Percentiles rank a stretch among this genome's conserved stretches.
Conservation (phyloP, 2,797 vertebrate species). For the Rhinoraja longicauda region DNA sequence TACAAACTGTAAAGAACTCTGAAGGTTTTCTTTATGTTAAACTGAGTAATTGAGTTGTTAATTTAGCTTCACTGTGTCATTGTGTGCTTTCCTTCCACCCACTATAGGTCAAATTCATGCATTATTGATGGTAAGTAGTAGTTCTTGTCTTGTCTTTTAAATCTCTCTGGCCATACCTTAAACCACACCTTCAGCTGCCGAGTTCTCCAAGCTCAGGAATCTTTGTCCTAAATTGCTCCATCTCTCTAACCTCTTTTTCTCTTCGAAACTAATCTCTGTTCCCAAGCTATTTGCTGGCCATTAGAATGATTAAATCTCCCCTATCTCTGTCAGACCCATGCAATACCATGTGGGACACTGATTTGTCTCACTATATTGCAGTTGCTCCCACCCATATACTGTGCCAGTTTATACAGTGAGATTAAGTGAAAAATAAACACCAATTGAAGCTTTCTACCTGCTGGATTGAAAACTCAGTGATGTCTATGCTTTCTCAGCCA, state of each 20-base stretch:
- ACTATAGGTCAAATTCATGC: constrained; percentile 12
- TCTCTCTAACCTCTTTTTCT: too few species aligned
- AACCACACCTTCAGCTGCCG: too few species aligned
- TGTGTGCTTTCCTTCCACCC: neutral
- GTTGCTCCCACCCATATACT: neutral
- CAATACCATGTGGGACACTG: neutral
- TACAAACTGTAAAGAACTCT: neutral
- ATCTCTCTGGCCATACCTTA: neutral
- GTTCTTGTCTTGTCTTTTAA: neutral
- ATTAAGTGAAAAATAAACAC: too few species aligned
- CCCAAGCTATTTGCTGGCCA: too few species aligned
- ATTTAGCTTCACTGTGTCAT: constrained; percentile 12
- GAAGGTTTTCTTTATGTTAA: neutral
- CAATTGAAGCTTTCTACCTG: neutral
- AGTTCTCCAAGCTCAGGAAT: too few species aligned
- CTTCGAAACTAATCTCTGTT: too few species aligned
- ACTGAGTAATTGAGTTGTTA: neutral
- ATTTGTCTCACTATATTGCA: neutral
- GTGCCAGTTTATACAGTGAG: too few species aligned
- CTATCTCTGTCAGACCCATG: neutral
- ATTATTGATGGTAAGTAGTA: constrained; percentile 29
- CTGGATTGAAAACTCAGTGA: neutral
- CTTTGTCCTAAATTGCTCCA: too few species aligned
- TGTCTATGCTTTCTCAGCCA: too few species aligned
- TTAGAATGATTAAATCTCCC: too few species aligned